Base-by-base conservation (phyloP, 2,113 vertebrate species). In the Colaptes auratus region DNA sequence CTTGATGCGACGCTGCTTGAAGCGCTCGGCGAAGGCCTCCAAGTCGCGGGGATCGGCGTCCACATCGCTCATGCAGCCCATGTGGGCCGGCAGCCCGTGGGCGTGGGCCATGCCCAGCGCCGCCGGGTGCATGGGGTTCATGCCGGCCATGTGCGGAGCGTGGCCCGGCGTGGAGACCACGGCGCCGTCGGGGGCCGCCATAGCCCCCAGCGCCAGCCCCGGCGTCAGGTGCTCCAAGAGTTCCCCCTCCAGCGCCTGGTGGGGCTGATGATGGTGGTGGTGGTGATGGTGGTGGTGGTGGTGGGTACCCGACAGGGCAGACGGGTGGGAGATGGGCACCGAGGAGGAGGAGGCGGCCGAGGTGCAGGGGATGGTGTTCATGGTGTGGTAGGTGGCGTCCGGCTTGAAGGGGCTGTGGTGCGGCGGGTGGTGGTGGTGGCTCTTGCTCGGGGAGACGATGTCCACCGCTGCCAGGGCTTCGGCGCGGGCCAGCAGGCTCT, bases 381-480 rank as follows among this genome's bases (percentile, higher is more conserved):
- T 99, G 97, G 99, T 99, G 98, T 99, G 99, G 98, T 99, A 99
- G 89, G 99, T 99, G 82, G 99, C 99, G 99, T 99, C 99, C 97
- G 99, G 99, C 98, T 99, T 99, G 98, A 98, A 99, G 96, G 99
- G 99, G 86, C 99, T 99, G 98, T 99, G 99, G 96, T 99, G 99
- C 91, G 99, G 99, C 95, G 99, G 98, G 90, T 98, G 98, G 97
- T 99, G 99, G 93, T 99, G 99, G 97, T 99, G 99, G 98, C 98
- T 99, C 98, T 99, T 99, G 98, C 97, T 99, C 97, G 99, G 99
- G 94, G 99, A 99, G 97, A 98, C 99, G 98, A 99, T 99, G 98
- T 99, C 99, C 98, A 99, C 99, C 94, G 99, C 99, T 97, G 99
- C 99, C 98, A 99, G 98, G 98, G 99, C 99, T 98, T 99, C 99